These are phyloP conservation scores for Papio anubis DNA, from an alignment of 2,113 vertebrate genomes.

Conservation along the genomic window DNA sequence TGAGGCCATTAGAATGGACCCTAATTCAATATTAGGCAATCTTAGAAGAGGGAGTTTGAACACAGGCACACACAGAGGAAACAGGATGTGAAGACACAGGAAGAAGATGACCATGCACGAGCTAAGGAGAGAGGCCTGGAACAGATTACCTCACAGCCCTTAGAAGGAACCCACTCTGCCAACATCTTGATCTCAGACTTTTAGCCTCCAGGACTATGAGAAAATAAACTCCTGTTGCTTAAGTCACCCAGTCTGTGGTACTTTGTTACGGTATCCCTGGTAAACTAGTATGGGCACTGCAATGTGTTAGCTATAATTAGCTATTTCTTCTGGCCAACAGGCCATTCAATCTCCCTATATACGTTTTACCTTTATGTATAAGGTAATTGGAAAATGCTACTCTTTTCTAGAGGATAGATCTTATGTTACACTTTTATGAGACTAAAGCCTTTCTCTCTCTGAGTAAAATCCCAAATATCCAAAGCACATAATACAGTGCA, in stretches of 20 bases:
- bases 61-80: background rate
- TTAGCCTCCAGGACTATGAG: background rate
- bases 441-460: background rate
- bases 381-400: background rate
- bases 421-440: background rate
- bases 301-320: background rate
- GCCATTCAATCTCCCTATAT: background rate
- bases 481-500: background rate
- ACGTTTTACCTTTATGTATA: background rate
- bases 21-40: background rate
- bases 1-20: background rate
- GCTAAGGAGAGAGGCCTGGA: background rate
- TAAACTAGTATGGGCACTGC: too few relatives aligned
- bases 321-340: background rate
- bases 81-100: background rate
- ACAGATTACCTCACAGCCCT: background rate
- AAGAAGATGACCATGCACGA: background rate
- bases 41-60: background rate
- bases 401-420: background rate
- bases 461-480: background rate
- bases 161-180: background rate
- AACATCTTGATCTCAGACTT: background rate
- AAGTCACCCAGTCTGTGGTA: background rate
- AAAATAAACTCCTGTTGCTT: background rate
- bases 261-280: background rate